Base-by-base conservation (phyloP, 2,888 invertebrate species). In the Mesorhabditis belari region DNA sequence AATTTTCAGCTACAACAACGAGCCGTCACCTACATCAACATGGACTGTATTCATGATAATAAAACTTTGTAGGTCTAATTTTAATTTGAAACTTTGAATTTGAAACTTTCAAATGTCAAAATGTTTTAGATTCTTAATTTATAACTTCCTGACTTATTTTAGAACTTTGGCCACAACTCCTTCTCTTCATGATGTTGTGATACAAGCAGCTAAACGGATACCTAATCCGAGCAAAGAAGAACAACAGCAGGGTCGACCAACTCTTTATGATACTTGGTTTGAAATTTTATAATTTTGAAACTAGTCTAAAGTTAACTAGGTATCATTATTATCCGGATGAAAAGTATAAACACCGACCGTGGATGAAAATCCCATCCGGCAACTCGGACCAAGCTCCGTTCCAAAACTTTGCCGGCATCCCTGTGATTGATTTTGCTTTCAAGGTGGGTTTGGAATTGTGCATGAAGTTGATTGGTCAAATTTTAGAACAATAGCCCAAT, bases 381-480 rank as follows among this genome's bases (percentile, higher is more conserved):
- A 84, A 83, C 12, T 83, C 83, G 67, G 84, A 85, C 70, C 83
- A 82, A 67, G 77, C 80, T 12, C 74, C 81, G 3, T 84, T 84
- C 65, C 74, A 83, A 26, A 77, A 81, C 49, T 77, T 74, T 55
- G 65, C 61, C 28, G 69, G 84, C 12, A 74, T 49, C 3, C 61
- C 61, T 5, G 49, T 35, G n/a, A 17, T 61, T 2, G 19, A 21
- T 6, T 19, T 26, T 29, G 53, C 61, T 5, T 28, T 57, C 21
- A 74, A 55, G n/a, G n/a, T n/a, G n/a, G n/a, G n/a, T n/a, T n/a
- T n/a, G n/a, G n/a, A n/a, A n/a, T n/a, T n/a, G n/a, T n/a, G n/a
- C n/a, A n/a, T n/a, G n/a, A n/a, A 35, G n/a, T n/a, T n/a, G n/a
- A n/a, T n/a, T n/a, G n/a, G n/a, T n/a, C n/a, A n/a, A n/a, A n/a